Conservation (phyloP, 2,888 invertebrate genomes). For the Leuctra nigra region DNA sequence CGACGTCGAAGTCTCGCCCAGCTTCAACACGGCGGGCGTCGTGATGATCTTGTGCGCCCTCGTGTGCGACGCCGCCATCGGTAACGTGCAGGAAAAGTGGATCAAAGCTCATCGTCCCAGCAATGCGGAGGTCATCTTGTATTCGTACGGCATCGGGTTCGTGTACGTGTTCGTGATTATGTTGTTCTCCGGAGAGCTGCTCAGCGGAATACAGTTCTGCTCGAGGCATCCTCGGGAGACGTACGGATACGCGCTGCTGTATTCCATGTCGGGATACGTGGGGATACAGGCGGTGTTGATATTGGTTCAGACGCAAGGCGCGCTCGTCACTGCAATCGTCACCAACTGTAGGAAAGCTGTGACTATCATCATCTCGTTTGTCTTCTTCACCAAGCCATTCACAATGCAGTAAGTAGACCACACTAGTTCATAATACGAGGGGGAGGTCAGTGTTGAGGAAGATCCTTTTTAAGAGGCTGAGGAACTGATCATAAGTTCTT, state of each 20-base stretch:
- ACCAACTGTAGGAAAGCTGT: conserved; percentile 87
- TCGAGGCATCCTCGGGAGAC: conserved; percentile 62
- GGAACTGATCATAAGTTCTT: no score
- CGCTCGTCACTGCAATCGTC: conserved; percentile 88
- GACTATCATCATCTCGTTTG: conserved; percentile 86
- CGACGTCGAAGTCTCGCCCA: conserved; percentile 52
- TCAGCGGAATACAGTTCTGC: conserved; percentile 70
- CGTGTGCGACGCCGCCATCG: conserved; percentile 90
- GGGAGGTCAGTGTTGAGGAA: no score
- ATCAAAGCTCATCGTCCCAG: conserved; percentile 78
- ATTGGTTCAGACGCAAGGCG: conserved; percentile 81
- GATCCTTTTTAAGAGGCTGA: no score
- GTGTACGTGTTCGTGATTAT: conserved; percentile 71
- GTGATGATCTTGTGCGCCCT: conserved; percentile 76
- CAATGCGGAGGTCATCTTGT: conserved; percentile 87
- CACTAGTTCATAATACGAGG: no score
- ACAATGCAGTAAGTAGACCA: conserved; percentile 78
- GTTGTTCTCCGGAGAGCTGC: conserved; percentile 62
- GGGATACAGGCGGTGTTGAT: conserved; percentile 91
- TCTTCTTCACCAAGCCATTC: conserved; percentile 91
- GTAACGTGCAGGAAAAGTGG: conserved; percentile 94
- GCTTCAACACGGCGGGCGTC: conserved; percentile 56
- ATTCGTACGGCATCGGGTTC: conserved; percentile 88
- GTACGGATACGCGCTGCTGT: conserved; percentile 78
- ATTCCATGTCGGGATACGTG: conserved; percentile 85